Percentiles rank a stretch among this genome's conserved stretches.
Evolutionary conservation across 2,113 vertebrate species (phyloP).

Genomic region (Myotis brandtii): DNA sequence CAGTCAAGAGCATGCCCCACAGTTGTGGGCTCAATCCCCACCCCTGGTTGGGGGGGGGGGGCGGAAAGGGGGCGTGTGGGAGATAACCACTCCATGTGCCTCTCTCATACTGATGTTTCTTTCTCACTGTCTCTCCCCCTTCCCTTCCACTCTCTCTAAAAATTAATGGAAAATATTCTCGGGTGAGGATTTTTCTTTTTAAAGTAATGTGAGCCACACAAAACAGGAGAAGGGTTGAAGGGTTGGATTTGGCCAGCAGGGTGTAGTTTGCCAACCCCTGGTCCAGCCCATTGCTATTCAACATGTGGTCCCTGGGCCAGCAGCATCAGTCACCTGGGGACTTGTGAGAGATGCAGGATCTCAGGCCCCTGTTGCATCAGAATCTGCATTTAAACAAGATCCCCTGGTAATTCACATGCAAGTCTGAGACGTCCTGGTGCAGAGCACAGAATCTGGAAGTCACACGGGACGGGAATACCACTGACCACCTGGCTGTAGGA

Average conservation of each 20-base stretch:
- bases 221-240: background rate
- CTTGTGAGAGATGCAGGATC: background rate
- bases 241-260: background rate
- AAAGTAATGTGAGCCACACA: background rate
- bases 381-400: background rate
- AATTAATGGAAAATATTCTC: no score
- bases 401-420: background rate
- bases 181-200: no score
- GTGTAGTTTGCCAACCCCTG: background rate
- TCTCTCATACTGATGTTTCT: no score
- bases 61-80: rapidly evolving
- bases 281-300: background rate
- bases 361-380: background rate
- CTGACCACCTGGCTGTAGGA: background rate
- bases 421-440: background rate
- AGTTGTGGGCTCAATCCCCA: no score
- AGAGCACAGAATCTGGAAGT: background rate
- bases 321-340: background rate
- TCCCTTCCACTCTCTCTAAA: no score
- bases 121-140: no score
- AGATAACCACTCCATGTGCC: no score
- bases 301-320: background rate
- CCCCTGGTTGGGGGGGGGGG: no score
- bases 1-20: no score
- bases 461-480: background rate